A percentile compares a stretch with the other conserved stretches of the same genome.
Conservation (phyloP, 1,140 invertebrate genomes). For the Helicorthomorpha holstii region DNA sequence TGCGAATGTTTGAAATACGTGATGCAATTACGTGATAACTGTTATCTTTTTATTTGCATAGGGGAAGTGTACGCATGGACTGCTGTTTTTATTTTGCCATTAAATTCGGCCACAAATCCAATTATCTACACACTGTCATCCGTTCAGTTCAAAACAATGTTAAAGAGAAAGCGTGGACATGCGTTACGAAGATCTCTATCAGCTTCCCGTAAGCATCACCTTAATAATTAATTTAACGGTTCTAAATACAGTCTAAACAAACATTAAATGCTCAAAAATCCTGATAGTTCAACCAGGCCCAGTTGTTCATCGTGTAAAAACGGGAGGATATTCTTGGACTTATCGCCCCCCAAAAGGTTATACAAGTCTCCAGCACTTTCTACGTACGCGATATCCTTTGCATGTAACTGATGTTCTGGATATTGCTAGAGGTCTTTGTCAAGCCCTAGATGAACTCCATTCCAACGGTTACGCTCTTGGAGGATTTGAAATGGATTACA, state of each 20-base stretch:
- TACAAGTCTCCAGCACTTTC: constrained; percentile 14
- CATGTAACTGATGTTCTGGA: constrained; percentile 13
- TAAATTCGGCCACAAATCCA: constrained; percentile 31
- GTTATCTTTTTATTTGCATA: not conserved
- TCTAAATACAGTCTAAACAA: not conserved
- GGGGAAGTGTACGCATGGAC: constrained; percentile 26
- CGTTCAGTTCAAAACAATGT: constrained; percentile 6
- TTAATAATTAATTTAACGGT: not conserved
- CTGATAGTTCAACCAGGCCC: not conserved
- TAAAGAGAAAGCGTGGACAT: not conserved
- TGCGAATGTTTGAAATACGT: too few species aligned
- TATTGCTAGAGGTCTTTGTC: constrained; percentile 14
- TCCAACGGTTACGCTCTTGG: constrained; percentile 14
- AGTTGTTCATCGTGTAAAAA: not conserved
- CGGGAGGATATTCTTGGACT: constrained; percentile 5
- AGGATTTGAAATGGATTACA: constrained; percentile 15
- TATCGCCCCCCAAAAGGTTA: constrained; percentile 17
- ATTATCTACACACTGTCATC: constrained; percentile 24
- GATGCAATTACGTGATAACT: not conserved
- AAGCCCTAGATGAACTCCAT: constrained; percentile 15
- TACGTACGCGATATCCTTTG: constrained; percentile 11
- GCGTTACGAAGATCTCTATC: not conserved
- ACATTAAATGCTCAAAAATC: too few species aligned
- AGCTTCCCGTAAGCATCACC: constrained; percentile 2
- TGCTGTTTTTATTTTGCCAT: constrained; percentile 29